These are phyloP conservation scores for Neopipo cinnamomea DNA, from an alignment of 2,113 vertebrate species.

Conservation along the genomic window DNA sequence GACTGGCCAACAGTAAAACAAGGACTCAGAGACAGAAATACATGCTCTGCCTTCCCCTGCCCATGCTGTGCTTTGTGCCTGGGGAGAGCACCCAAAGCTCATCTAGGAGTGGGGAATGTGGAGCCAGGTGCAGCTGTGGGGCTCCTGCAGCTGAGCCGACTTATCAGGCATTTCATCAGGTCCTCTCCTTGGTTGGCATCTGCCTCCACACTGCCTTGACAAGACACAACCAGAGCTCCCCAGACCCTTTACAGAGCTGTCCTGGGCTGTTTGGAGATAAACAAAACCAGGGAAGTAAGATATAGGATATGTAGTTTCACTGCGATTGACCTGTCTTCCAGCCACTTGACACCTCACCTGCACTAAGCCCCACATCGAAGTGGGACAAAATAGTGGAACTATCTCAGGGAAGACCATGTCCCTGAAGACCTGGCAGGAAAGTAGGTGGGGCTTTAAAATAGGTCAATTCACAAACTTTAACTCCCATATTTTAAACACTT, in stretches of 20 bases:
- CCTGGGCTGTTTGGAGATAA: background rate
- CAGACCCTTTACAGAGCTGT: background rate
- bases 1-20: background rate
- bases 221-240: background rate
- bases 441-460: background rate
- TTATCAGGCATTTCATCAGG: background rate
- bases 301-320: background rate
- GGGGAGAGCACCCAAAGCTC: background rate
- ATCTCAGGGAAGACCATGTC: too few relatives aligned
- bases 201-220: background rate
- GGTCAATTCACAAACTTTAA: background rate
- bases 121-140: background rate
- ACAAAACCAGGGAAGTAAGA: background rate
- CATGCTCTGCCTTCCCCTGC: background rate
- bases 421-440: background rate
- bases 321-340: background rate
- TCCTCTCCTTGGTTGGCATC: background rate
- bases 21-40: background rate
- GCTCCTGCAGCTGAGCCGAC: background rate
- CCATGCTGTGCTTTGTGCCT: background rate
- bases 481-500: background rate
- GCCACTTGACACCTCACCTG: background rate
- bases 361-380: background rate
- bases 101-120: background rate
- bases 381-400: rapidly evolving